phyloP scores from a whole-genome alignment of 2,113 vertebrate species.

The Myocastor coypus region DNA sequence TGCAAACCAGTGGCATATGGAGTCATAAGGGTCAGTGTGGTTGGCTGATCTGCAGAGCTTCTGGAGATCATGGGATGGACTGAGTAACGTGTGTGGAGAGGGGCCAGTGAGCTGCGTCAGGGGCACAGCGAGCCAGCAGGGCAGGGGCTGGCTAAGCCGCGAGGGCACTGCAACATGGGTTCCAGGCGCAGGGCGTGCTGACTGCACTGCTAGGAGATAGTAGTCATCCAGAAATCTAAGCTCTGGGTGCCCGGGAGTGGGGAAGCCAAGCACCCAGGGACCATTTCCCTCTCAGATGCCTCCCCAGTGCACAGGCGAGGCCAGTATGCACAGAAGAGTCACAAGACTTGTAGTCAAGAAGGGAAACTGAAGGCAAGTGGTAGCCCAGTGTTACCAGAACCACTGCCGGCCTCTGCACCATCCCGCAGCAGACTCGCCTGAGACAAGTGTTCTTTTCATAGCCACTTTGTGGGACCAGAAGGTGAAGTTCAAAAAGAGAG shows the following conservation, averaged over 20 bases:
- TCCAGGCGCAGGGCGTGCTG: fast-evolving
- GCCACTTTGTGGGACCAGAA: background rate
- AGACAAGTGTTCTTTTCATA: background rate
- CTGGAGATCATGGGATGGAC: background rate
- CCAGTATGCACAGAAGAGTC: too few relatives aligned
- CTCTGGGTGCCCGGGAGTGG: background rate
- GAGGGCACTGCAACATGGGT: fast-evolving
- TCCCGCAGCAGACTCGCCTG: background rate
- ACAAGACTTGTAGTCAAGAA: background rate
- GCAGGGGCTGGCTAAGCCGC: fast-evolving
- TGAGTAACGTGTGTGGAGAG: background rate
- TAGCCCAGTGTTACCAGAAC: background rate
- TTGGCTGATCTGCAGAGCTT: background rate
- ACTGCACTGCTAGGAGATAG: background rate
- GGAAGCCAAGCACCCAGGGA: background rate
- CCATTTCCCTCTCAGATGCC: background rate
- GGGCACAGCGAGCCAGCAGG: background rate
- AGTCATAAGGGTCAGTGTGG: too few relatives aligned
- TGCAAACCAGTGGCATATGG: background rate
- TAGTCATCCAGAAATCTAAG: background rate
- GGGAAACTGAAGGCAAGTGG: background rate
- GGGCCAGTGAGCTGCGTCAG: background rate
- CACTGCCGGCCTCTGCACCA: fast-evolving
- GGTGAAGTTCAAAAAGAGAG: background rate
- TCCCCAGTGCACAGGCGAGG: background rate